Evolutionary conservation across 2,888 invertebrate genomes (phyloP), one percentile per base, ranked within the genome.

Genomic region (Noctua pronuba): DNA sequence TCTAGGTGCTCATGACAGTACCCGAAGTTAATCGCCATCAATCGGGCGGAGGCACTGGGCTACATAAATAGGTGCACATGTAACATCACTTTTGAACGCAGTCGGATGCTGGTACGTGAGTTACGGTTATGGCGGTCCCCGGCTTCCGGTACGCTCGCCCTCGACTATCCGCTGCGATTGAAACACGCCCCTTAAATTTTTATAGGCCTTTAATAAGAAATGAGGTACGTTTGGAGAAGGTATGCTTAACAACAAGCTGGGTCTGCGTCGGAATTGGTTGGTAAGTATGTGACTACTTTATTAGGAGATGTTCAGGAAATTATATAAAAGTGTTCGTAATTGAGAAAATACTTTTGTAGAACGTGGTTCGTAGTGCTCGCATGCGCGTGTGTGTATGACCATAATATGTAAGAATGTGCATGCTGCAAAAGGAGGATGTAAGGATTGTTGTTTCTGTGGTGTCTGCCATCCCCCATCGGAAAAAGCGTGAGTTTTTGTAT

Each of bases 71-170:
- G 92, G 75, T 91, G 91, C 89, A 91, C 90, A 91, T 92, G 91
- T 88, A 91, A 89, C 93, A 92, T 93, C 92, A 92, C 91, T 90
- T 92, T 92, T 88, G 91, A 92, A 90, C 93, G 92, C 88, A 80
- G 78, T 84, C 77, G 80, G 92, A 90, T 89, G 89, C 89, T 86
- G 89, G 86, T 90, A 86, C 89, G 91, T 94, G 94, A 94, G 93
- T 94, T 94, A 95, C 92, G 94, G 91, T 94, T 93, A 94, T 93
- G 85, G 92, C 90, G 91, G 90, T 88, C 88, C 85, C 84, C 84
- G 83, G 87, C 86, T 85, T 92, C 93, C 92, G 91, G 90, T 90
- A 87, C 87, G 83, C 88, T 86, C 89, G 86, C 90, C 90, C 92
- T 91, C 90, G 89, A 91, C 91, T 92, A 93, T 93, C 92, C 92